A percentile compares a stretch with the other conserved stretches of the same genome.
Conservation (phyloP, 1,140 invertebrate genomes). For the Rhysida immarginata region DNA sequence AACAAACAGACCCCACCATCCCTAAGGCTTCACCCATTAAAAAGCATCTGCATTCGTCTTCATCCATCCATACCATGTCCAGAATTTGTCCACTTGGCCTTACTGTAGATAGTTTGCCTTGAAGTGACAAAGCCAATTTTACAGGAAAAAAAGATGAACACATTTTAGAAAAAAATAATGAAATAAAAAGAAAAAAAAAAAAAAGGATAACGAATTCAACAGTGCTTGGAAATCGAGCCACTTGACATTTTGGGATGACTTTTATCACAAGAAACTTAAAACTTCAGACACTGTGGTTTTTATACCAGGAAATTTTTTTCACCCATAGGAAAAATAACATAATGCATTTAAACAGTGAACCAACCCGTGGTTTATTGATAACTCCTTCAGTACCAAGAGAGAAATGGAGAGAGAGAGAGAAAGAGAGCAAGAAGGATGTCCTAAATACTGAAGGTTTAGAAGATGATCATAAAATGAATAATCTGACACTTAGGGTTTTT, state of each 20-base stretch:
- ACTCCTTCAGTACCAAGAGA: too few relatives aligned
- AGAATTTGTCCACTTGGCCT: constrained; percentile 2
- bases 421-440: too few relatives aligned
- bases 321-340: too few relatives aligned
- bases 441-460: too few relatives aligned
- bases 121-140: not conserved
- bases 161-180: not conserved
- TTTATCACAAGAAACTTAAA: not conserved
- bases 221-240: too few relatives aligned
- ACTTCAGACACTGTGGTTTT: not conserved
- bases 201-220: not conserved
- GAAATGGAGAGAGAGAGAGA: too few relatives aligned
- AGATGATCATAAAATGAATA: too few relatives aligned
- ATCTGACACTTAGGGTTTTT: too few relatives aligned
- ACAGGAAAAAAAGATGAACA: not conserved
- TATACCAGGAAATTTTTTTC: not conserved
- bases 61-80: not conserved
- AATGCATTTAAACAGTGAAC: too few relatives aligned
- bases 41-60: not conserved
- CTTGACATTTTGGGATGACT: too few relatives aligned
- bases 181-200: not conserved
- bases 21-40: not conserved
- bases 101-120: not conserved
- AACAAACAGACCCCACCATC: not conserved
- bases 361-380: too few relatives aligned